Base-by-base conservation (phyloP, 2,113 vertebrate genomes). In the Axis porcinus region DNA sequence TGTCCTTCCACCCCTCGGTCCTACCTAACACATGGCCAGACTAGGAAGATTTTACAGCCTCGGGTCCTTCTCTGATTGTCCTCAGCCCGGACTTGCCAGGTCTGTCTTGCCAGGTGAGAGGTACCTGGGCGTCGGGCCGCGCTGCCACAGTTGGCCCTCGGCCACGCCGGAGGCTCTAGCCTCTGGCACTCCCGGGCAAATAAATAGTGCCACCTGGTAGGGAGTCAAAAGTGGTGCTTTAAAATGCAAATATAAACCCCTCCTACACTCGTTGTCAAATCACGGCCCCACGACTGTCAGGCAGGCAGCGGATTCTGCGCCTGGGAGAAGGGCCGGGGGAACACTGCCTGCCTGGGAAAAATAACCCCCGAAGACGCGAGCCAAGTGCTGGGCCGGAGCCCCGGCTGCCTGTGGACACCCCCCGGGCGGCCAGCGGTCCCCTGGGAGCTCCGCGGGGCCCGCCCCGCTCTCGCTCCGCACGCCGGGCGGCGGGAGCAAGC, bases 201-300 rank as follows among this genome's bases (percentile, higher is more conserved):
- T 54, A 90, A 60, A 88, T 15, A 54, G 89, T 95, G 95, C 94
- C 98, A 97, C 96, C 97, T 89, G 96, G 89, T 91, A 91, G 76
- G 79, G 74, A 93, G 89, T 92, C 57, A 52, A 81, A 43, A 91
- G 55, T 1, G 86, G 79, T 86, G 95, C 79, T 95, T 94, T 60
- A 79, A 85, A 62, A 96, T 50, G 94, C 81, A 88, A 85, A 93
- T 43, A 43, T 43, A 94, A 96, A 62, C 85, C 94, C 95, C 96
- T 92, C 94, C 97, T 96, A 91, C 97, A 40, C 76, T 12, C 78
- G 86, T 82, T 58, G 95, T 97, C 87, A 87, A 90, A 97, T 97
- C 96, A 45, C 92, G 96, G 89, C 85, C 15, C 78, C 89, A 27
- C 23, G 81, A 76, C 88, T 94, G 64, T 76, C 27, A 94, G 90